Percentiles rank a stretch among this genome's conserved stretches.
Evolutionary conservation across 2,888 invertebrate genomes (phyloP).

Genomic region (Drosophila ochracea): DNA sequence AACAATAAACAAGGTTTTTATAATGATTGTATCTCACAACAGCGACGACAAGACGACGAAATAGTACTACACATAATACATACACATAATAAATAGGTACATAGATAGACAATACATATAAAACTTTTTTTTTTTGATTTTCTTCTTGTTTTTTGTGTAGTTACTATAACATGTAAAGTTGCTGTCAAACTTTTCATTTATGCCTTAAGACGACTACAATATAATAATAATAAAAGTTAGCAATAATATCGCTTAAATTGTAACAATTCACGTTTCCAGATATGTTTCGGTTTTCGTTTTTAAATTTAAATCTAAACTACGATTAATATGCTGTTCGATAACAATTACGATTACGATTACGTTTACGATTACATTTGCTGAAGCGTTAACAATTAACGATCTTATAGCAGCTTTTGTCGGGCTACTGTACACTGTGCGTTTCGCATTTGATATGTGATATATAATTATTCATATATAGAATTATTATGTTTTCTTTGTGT

Average conservation of each 20-base stretch:
- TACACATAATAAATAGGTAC: constrained; percentile 65
- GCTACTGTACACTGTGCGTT: constrained; percentile 65
- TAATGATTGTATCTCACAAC: constrained; percentile 85
- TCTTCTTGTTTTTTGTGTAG: constrained; percentile 14
- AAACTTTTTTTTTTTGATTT: constrained; percentile 1
- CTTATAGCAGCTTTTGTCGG: constrained; percentile 54
- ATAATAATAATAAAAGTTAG: constrained; percentile 26
- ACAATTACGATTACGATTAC: constrained; percentile 36
- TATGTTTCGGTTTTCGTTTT: constrained; percentile 47
- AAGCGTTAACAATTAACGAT: constrained; percentile 46
- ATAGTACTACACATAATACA: constrained; percentile 59
- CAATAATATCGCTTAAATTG: constrained; percentile 56
- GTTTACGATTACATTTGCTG: constrained; percentile 17
- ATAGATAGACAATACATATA: constrained; percentile 36
- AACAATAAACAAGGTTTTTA: constrained; percentile 40
- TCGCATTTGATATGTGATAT: constrained; percentile 16
- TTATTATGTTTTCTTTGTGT: constrained; percentile 20
- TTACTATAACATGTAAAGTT: constrained; percentile 40
- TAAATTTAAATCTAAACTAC: constrained; percentile 31
- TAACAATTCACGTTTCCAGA: constrained; percentile 68
- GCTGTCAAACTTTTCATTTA: constrained; percentile 9
- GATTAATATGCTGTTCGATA: constrained; percentile 34
- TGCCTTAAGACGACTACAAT: constrained; percentile 28
- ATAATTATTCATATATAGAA: constrained; percentile 11
- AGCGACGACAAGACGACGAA: constrained; percentile 79